Base-by-base conservation (phyloP, 1,140 invertebrate species). In the Diploscapter pachys region DNA sequence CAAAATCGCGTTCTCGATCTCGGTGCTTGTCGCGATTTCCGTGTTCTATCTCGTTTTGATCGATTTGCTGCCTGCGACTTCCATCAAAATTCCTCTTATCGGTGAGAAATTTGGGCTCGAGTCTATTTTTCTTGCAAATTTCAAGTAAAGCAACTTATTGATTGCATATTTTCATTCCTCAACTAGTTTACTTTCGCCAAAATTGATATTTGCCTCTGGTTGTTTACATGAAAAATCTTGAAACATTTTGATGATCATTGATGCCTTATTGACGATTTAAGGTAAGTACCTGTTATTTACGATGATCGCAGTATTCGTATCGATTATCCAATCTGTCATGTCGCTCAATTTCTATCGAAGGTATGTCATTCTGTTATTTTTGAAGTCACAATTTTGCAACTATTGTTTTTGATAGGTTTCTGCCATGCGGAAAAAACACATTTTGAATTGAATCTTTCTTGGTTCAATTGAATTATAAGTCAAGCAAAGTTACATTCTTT, bases 211-310 rank as follows among this genome's bases (percentile, higher is more conserved):
- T 11, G 57, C 57, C 57, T 11, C 57, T 59, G 57, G 31, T 31
- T 31, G 31, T 31, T 3, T 8, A 51, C 48, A 63, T 3, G 50
- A 2, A 13, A 4, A 52, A 31, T 62, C 5, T 53, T 52, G 50
- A 51, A 49, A 53, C 59, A 9, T 11, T 59, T 11, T 59, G 31
- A 31, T 31, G 31, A 31, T 31, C 31, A 31, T 31, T 31, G 31
- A 31, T 31, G 31, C 57, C 1, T 59, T 11, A 59, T 31, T 59
- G 57, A 11, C 31, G 48, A 49, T 65, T 73, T 59, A 55, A 74
- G 75, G 96, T 77, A 98, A 98, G 89, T 99, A 99, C 89, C 90
- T 99, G 57, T 90, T 99, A 85, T 99, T 99, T 87, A 97, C 97
- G 68, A 98, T 99, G 95, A 96, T 99, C 84, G 90, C 99, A 73